phyloP scores from a whole-genome alignment of 1,140 invertebrate species.

The Leptinotarsa defecta region DNA sequence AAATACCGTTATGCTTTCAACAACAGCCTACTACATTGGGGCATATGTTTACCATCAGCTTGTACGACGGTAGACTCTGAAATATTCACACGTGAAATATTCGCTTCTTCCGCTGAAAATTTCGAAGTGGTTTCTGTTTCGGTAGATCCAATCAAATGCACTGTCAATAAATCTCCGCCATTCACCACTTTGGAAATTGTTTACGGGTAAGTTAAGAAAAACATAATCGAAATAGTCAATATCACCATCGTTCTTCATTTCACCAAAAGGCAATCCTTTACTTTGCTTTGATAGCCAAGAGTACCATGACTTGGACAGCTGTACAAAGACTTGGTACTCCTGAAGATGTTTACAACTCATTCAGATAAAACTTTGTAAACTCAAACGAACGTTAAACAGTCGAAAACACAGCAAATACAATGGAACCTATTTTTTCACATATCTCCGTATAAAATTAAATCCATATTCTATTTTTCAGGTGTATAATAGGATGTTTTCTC shows the following conservation, averaged over 20 bases:
- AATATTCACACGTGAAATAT: conserved; percentile 59
- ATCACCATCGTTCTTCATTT: too few relatives aligned
- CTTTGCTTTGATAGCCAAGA: too few relatives aligned
- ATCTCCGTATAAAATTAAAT: too few relatives aligned
- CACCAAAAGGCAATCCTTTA: too few relatives aligned
- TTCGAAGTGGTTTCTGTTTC: conserved; percentile 24
- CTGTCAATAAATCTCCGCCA: conserved; percentile 55
- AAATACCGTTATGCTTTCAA: conserved; percentile 29
- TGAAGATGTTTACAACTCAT: too few relatives aligned
- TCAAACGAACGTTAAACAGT: too few relatives aligned
- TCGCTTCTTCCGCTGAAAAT: conserved; percentile 44
- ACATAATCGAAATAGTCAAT: too few relatives aligned
- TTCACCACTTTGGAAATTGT: conserved; percentile 59
- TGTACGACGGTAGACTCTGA: conserved; percentile 62
- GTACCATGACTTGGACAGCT: too few relatives aligned
- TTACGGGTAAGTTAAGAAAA: conserved; percentile 61
- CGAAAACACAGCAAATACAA: too few relatives aligned
- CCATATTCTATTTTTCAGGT: conserved; percentile 30
- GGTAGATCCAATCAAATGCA: conserved; percentile 53
- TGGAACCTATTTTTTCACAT: too few relatives aligned
- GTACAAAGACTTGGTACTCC: too few relatives aligned
- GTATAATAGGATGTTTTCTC: conserved; percentile 48
- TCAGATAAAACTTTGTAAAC: too few relatives aligned
- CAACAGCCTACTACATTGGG: conserved; percentile 64
- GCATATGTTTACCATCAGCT: conserved; percentile 65